Conservation (phyloP, 2,888 invertebrate species). For the Nomada fabriciana region DNA sequence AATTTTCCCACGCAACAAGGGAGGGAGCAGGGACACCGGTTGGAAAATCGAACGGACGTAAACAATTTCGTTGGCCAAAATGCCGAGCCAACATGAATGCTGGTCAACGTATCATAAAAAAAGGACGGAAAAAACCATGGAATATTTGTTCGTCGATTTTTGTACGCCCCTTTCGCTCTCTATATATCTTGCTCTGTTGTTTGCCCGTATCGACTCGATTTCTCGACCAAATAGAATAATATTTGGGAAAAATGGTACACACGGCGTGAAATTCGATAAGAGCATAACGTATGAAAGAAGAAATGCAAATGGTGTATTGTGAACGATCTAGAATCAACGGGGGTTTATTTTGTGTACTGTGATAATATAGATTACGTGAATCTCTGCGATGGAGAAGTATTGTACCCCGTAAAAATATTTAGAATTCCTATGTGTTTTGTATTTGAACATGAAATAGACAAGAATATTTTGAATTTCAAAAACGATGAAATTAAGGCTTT, state of each 20-base stretch:
- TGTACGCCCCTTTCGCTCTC: not conserved
- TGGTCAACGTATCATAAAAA: conserved; percentile 38
- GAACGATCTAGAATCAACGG: too few relatives aligned
- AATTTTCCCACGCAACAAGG: not conserved
- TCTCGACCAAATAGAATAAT: conserved; percentile 12
- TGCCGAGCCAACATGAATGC: conserved; percentile 1
- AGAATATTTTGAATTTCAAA: too few relatives aligned
- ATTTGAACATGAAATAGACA: too few relatives aligned
- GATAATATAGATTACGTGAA: too few relatives aligned
- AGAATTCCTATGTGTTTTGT: too few relatives aligned
- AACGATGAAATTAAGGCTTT: too few relatives aligned
- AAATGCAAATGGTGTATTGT: conserved; percentile 1
- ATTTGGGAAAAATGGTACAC: conserved; percentile 1
- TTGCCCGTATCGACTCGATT: not conserved
- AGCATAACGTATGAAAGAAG: not conserved
- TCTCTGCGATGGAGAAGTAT: too few relatives aligned
- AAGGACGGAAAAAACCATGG: conserved; percentile 8
- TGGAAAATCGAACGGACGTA: conserved; percentile 39
- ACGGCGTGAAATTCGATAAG: conserved; percentile 22
- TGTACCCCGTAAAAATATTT: too few relatives aligned
- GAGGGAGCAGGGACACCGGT: not conserved
- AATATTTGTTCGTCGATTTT: conserved; percentile 22
- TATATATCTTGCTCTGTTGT: not conserved
- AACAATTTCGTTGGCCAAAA: conserved; percentile 37
- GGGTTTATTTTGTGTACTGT: too few relatives aligned